A percentile compares a stretch with the other conserved stretches of the same genome.
Conservation (phyloP, 2,797 vertebrate genomes). For the Uromys caudimaculatus region DNA sequence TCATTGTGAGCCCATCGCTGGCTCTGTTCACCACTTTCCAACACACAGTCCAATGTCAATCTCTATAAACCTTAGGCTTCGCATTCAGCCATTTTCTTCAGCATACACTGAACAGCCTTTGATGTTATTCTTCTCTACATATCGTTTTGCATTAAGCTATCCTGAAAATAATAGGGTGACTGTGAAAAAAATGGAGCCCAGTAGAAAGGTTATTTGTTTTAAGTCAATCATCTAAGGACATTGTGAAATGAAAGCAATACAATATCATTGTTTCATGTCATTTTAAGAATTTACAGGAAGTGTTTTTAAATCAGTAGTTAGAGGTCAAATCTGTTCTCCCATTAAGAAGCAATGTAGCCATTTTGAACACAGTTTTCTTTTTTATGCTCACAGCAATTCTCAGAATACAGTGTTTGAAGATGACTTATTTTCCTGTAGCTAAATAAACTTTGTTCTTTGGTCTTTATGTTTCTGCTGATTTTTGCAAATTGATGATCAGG, state of each 20-base stretch:
- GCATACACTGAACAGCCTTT: neutral
- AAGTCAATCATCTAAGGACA: neutral
- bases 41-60: neutral
- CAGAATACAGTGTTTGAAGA: neutral
- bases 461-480: slow-evolving; percentile 28
- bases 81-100: neutral
- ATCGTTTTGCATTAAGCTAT: neutral
- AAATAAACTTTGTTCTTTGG: slow-evolving; percentile 13
- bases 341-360: slow-evolving; percentile 21
- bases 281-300: neutral
- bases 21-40: neutral
- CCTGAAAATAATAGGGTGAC: neutral
- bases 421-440: neutral
- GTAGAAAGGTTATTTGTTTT: neutral
- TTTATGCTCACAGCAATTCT: neutral
- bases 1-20: neutral
- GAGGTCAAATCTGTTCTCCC: neutral
- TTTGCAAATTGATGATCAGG: slow-evolving; percentile 32
- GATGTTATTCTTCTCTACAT: neutral
- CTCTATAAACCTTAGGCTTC: neutral
- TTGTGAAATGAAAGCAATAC: neutral
- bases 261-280: neutral
- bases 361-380: neutral
- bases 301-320: neutral
- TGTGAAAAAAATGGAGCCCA: neutral